Evolutionary conservation across 2,113 vertebrate genomes (phyloP).

Genomic region (Eulemur macaco): DNA sequence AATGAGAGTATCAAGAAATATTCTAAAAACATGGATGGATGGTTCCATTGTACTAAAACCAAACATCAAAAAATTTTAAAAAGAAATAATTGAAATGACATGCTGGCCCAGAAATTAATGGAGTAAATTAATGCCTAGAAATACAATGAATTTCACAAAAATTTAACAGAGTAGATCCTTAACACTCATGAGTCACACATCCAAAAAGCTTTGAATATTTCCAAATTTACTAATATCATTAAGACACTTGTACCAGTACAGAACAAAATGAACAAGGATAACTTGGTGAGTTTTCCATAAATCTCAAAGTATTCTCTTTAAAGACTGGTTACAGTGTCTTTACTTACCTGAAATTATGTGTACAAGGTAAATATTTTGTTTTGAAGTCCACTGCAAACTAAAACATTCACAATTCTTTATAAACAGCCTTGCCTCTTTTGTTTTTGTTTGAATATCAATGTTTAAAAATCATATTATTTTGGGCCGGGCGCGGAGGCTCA

Average conservation of each 20-base stretch:
- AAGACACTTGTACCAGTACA: neutral
- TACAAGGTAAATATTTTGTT: conserved; percentile 16
- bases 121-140: conserved; percentile 16
- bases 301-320: neutral
- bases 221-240: conserved; percentile 45
- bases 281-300: conserved; percentile 25
- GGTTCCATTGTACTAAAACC: conserved; percentile 22
- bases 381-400: neutral
- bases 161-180: conserved; percentile 39
- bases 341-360: neutral
- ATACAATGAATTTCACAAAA: conserved; percentile 46
- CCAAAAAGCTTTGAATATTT: conserved; percentile 38
- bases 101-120: conserved; percentile 27
- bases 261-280: conserved; percentile 21
- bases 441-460: neutral
- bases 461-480: conserved; percentile 28
- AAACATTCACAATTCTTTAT: conserved; percentile 15
- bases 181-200: conserved; percentile 32
- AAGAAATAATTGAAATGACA: conserved; percentile 48
- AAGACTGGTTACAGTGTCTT: neutral
- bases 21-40: neutral
- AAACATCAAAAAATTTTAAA: conserved; percentile 15
- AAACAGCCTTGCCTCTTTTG: neutral
- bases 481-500: too few species aligned
- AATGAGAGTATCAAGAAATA: conserved; percentile 36